A percentile compares a stretch with the other conserved stretches of the same genome.
Conservation (phyloP, 1,140 invertebrate species). For the Samia ricini region DNA sequence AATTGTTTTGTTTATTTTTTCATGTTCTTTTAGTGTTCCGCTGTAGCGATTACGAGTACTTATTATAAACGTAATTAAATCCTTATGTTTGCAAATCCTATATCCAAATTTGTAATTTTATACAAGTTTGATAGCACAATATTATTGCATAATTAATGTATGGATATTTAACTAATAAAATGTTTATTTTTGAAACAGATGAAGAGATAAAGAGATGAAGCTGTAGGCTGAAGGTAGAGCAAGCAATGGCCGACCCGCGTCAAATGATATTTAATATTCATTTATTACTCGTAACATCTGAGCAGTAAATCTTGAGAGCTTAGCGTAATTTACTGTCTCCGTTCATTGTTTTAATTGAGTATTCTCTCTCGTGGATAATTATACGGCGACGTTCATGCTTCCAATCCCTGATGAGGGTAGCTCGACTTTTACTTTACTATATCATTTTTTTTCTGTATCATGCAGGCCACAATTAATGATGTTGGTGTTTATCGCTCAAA, state of each 20-base stretch:
- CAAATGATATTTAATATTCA: slow-evolving; percentile 6
- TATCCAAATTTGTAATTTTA: no score
- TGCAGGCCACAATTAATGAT: not conserved
- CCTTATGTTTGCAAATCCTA: no score
- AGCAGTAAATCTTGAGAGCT: slow-evolving; percentile 5
- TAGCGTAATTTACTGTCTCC: slow-evolving; percentile 7
- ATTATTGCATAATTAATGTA: no score
- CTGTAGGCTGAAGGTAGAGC: not conserved
- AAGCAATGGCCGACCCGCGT: slow-evolving; percentile 1
- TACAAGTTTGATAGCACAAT: no score
- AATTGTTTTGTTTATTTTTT: no score
- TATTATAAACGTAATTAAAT: no score
- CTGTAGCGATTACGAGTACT: no score
- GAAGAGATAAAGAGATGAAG: not conserved
- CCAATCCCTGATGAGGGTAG: not conserved
- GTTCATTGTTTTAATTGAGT: not conserved
- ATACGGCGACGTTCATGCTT: not conserved
- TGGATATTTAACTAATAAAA: no score
- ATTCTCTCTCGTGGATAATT: not conserved
- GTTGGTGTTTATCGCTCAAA: not conserved
- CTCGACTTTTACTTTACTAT: not conserved
- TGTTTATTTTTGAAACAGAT: no score
- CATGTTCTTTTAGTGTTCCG: no score
- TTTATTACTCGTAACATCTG: slow-evolving; percentile 5
- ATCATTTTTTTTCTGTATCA: not conserved